These are phyloP conservation scores for Serinus canaria DNA, from an alignment of 2,113 vertebrate genomes.

Conservation along the genomic window DNA sequence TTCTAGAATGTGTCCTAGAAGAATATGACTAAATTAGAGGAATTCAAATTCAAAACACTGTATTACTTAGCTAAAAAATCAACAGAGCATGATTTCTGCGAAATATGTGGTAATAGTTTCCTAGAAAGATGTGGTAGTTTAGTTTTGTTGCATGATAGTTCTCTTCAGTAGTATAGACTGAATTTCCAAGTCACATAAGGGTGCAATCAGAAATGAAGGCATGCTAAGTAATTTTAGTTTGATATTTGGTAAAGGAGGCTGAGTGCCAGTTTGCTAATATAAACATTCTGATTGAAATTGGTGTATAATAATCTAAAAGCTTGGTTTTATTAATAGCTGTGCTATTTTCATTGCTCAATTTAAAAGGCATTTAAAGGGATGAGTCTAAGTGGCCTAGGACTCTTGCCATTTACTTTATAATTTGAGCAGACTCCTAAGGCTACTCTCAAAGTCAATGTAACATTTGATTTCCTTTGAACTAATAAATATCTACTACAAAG, in stretches of 20 bases:
- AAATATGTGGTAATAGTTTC: constrained; percentile 46
- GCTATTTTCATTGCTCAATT: neutral
- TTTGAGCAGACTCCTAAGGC: neutral
- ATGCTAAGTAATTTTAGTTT: neutral
- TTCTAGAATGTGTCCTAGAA: neutral
- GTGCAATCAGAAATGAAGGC: neutral
- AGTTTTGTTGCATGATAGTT: neutral
- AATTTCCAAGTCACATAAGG: neutral
- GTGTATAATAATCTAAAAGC: neutral
- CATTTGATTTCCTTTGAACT: neutral
- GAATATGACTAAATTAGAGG: constrained; percentile 1
- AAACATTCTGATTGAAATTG: neutral
- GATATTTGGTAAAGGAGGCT: neutral
- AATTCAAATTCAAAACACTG: constrained; percentile 11
- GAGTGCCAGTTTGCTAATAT: neutral
- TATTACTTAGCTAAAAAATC: neutral
- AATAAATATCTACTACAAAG: neutral
- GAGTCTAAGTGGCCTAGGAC: neutral
- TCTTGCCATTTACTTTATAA: neutral
- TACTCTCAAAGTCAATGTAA: neutral
- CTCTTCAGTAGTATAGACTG: neutral
- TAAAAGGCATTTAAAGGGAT: neutral
- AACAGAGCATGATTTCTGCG: constrained; percentile 13
- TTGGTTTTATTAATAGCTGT: neutral
- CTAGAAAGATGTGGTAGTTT: constrained; percentile 49